phyloP scores from a whole-genome alignment of 37 sponge, comb jelly and placozoan genomes.

The Oscarella lobularis region DNA sequence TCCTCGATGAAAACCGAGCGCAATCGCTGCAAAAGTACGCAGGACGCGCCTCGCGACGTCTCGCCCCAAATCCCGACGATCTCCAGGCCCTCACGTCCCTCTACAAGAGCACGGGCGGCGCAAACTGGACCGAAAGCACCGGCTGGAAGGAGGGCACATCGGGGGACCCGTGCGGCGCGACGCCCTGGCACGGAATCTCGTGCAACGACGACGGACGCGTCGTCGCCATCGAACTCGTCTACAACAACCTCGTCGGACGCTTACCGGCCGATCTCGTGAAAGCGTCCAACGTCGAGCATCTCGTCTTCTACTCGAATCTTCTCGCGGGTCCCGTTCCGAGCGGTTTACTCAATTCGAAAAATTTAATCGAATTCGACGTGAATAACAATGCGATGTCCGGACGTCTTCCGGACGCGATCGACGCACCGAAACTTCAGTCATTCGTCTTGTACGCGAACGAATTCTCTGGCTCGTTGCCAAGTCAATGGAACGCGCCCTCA shows the following conservation, averaged over 20 bases:
- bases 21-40: no score
- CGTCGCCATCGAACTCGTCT: slow-evolving; percentile 31
- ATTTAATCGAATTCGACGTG: slow-evolving; percentile 31
- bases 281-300: slow-evolving; percentile 25
- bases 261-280: slow-evolving; percentile 27
- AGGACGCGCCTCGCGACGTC: no score
- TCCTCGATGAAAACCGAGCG: no score
- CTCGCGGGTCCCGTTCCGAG: slow-evolving; percentile 25
- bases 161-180: slow-evolving; percentile 49
- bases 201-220: slow-evolving; percentile 42
- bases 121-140: slow-evolving; percentile 51
- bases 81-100: slow-evolving; percentile 33
- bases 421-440: slow-evolving; percentile 24
- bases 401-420: slow-evolving; percentile 14
- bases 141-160: slow-evolving; percentile 37
- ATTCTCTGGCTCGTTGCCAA: slow-evolving; percentile 37
- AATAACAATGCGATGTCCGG: slow-evolving; percentile 36
- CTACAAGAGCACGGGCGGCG: slow-evolving; percentile 39
- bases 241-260: slow-evolving; percentile 38
- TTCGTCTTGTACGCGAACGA: slow-evolving; percentile 27
- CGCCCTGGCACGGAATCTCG: slow-evolving; percentile 57
- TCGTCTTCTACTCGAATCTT: slow-evolving; percentile 33
- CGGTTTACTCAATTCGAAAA: slow-evolving; percentile 19
- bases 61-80: slow-evolving; percentile 42
- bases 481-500: slow-evolving; percentile 27